Conservation (phyloP, 2,888 invertebrate genomes). For the Scotopteryx bipunctaria region DNA sequence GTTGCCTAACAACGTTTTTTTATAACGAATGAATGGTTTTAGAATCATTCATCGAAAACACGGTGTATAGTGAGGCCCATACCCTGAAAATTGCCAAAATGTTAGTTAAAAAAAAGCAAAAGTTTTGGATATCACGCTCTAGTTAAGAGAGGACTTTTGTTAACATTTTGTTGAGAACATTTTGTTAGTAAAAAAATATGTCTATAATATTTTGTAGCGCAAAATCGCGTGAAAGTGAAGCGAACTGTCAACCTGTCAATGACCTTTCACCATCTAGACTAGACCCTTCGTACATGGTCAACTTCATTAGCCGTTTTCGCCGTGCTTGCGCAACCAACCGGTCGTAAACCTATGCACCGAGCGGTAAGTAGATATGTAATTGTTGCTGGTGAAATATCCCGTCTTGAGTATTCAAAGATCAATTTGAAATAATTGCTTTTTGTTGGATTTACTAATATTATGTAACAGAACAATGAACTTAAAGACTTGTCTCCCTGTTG, state of each 20-base stretch:
- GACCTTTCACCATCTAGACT: conserved; percentile 35
- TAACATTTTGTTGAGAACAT: too few relatives aligned
- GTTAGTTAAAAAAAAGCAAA: too few relatives aligned
- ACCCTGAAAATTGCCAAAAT: too few relatives aligned
- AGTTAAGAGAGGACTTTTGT: too few relatives aligned
- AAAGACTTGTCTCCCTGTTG: background rate
- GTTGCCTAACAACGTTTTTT: too few relatives aligned
- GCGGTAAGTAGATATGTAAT: conserved; percentile 27
- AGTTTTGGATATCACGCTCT: too few relatives aligned
- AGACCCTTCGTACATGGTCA: conserved; percentile 36
- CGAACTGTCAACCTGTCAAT: conserved; percentile 29
- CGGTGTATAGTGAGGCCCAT: too few relatives aligned
- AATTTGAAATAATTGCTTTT: conserved; percentile 14
- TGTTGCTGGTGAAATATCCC: conserved; percentile 44
- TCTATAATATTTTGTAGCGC: too few relatives aligned
- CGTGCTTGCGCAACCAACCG: conserved; percentile 41
- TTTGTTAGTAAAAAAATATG: too few relatives aligned
- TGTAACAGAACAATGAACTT: background rate
- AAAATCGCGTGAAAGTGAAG: conserved; percentile 10
- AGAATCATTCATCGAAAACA: too few relatives aligned
- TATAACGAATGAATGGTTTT: too few relatives aligned
- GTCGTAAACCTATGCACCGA: conserved; percentile 17
- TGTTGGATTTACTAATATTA: background rate
- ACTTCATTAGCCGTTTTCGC: conserved; percentile 37
- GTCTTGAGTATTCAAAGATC: conserved; percentile 21